These are phyloP conservation scores for Ectobius pallidus DNA, from an alignment of 2,888 invertebrate species.

Conservation along the genomic window DNA sequence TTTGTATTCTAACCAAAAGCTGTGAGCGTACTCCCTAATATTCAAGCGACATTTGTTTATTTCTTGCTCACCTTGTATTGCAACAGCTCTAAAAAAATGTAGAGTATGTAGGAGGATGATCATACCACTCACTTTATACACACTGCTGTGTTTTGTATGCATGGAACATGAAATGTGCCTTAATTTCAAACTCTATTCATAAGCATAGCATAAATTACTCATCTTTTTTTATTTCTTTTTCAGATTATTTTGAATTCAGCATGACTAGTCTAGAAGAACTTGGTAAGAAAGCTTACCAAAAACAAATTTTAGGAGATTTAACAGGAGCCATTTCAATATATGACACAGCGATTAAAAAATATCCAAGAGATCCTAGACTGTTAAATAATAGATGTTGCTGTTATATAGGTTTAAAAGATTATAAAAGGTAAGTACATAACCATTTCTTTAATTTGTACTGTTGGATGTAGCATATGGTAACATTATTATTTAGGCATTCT, in stretches of 20 bases:
- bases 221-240: background rate
- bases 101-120: no score
- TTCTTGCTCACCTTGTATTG: no score
- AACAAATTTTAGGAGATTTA: constrained; percentile 34
- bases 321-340: constrained; percentile 29
- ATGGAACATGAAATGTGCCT: no score
- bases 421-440: constrained; percentile 20
- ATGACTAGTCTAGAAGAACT: constrained; percentile 34
- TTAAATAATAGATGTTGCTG: constrained; percentile 36
- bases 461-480: background rate
- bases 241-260: background rate
- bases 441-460: background rate
- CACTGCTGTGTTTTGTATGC: no score
- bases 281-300: constrained; percentile 35
- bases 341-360: constrained; percentile 23
- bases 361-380: constrained; percentile 26
- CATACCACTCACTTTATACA: no score
- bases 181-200: no score
- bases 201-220: no score
- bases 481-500: background rate
- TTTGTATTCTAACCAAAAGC: no score
- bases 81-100: no score
- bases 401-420: constrained; percentile 33
- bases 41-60: no score
- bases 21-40: no score